Base-by-base conservation (phyloP, 53 echinoderm and acorn worm species). In the Paelopatides confundens region DNA sequence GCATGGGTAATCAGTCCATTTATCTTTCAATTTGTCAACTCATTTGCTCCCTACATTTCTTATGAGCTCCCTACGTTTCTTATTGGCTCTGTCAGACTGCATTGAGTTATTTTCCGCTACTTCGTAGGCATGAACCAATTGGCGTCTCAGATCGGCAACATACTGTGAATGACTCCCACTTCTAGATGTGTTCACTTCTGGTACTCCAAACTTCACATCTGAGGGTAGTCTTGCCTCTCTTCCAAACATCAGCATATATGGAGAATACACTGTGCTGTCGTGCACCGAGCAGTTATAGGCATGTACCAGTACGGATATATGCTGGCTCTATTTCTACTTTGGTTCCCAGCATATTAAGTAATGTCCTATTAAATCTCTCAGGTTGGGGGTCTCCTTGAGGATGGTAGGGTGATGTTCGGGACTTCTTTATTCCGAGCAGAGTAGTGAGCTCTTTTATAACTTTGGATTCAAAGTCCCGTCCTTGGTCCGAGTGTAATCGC, bases 381-480 rank as follows among this genome's bases (percentile, higher is more conserved):
- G 89, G 89, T 31, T 89, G 86, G 23, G 92, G 92, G 29, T 92
- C 89, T 6, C 92, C 92, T 37, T 92, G 89, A n/a, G 91, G 91
- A 36, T 84, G 85, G 31, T 91, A 91, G 4, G 91, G 91, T 2
- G 83, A 38, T 0, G 91, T 91, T n/a, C 87, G 63, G 28, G 87
- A 83, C 37, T 87, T 91, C 36, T 93, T 35, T 17, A 91, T 86
- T 7, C 78, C 85, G 4, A 88, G 35, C 18, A 94, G 63, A n/a
- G 26, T 63, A 8, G 82, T 81, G 1, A 93, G 38, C 58, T 91
- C 94, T 1, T 79, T 54, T 5, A 91, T 85, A 1, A 93, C 85
- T 34, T 78, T 86, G 15, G 67, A 27, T 63, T 89, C 82, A 34
- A 92, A 88, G 17, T 91, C 81, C 31, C 85, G 36, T 8, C 90